Conservation (phyloP, 2,888 invertebrate genomes). For the Lasius fuliginosus region DNA sequence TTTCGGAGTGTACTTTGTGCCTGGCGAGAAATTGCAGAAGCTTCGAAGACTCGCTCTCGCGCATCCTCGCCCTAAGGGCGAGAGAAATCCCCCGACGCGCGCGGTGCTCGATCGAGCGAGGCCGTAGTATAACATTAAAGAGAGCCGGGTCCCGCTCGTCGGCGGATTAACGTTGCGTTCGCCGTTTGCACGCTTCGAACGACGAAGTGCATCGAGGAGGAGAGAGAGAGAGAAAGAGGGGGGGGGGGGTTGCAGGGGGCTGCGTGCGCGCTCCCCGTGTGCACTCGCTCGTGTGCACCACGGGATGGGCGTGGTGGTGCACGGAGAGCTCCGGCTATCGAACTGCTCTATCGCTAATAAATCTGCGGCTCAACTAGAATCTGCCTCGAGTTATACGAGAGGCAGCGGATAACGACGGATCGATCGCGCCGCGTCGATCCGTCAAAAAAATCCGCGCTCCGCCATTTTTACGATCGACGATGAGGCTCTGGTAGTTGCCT, state of each 20-base stretch:
- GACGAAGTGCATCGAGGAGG: constrained; percentile 23
- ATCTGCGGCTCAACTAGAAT: constrained; percentile 85
- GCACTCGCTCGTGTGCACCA: constrained; percentile 57
- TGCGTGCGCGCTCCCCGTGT: constrained; percentile 54
- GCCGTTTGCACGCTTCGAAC: constrained; percentile 29
- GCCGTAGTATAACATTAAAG: constrained; percentile 66
- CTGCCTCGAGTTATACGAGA: constrained; percentile 79
- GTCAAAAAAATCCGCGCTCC: constrained; percentile 64
- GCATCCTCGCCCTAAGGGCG: constrained; percentile 60
- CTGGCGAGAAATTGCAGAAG: constrained; percentile 67
- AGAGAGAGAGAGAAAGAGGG: background rate
- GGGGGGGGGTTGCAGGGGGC: background rate
- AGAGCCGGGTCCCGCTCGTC: constrained; percentile 18
- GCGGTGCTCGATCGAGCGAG: constrained; percentile 65
- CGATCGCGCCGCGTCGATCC: constrained; percentile 57
- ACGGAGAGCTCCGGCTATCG: constrained; percentile 82
- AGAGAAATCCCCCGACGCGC: constrained; percentile 59
- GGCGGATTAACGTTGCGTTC: constrained; percentile 61
- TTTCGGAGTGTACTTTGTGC: constrained; percentile 51
- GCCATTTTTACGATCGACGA: constrained; percentile 55
- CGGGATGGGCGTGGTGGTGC: constrained; percentile 84
- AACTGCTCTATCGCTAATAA: constrained; percentile 83
- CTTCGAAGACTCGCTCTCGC: constrained; percentile 48
- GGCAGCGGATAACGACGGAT: constrained; percentile 71
- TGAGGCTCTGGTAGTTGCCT: constrained; percentile 37